A percentile compares a stretch with the other conserved stretches of the same genome.
Conservation (phyloP, 1,140 invertebrate species). For the Procambarus clarkii region DNA sequence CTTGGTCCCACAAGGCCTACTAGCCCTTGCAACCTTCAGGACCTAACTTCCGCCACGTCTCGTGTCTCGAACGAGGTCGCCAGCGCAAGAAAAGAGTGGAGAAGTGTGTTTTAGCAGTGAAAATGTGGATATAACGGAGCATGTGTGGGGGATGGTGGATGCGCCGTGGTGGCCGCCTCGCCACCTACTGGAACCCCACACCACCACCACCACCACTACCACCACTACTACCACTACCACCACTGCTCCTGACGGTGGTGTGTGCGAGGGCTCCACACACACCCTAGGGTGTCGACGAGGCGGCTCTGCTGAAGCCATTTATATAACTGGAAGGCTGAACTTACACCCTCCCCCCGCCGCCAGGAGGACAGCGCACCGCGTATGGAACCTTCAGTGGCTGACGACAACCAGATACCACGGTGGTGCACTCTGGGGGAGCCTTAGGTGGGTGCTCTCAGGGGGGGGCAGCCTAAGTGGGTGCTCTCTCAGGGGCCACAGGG, state of each 20-base stretch:
- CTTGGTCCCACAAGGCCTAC: constrained; percentile 7
- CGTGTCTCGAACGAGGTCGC: constrained; percentile 13
- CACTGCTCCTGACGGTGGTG: background rate
- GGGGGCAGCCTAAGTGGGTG: too few species aligned
- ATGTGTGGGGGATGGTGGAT: constrained; percentile 39
- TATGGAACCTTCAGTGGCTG: too few species aligned
- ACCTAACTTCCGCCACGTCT: background rate
- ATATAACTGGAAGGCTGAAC: too few species aligned
- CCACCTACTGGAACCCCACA: background rate
- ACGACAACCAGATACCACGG: too few species aligned
- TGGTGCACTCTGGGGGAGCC: too few species aligned
- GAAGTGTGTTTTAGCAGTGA: constrained; percentile 21
- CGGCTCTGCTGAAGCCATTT: too few species aligned
- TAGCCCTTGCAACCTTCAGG: background rate
- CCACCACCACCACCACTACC: background rate
- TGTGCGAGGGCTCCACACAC: background rate
- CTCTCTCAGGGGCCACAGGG: too few species aligned
- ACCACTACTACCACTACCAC: background rate
- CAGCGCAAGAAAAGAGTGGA: constrained; percentile 17
- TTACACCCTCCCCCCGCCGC: too few species aligned
- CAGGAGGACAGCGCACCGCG: too few species aligned
- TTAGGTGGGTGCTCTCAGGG: too few species aligned
- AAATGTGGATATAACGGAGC: constrained; percentile 37
- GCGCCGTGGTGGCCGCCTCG: background rate
- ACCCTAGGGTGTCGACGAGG: too few species aligned